Base-by-base conservation (phyloP, 2,888 invertebrate species). In the Lepidonotus clava region DNA sequence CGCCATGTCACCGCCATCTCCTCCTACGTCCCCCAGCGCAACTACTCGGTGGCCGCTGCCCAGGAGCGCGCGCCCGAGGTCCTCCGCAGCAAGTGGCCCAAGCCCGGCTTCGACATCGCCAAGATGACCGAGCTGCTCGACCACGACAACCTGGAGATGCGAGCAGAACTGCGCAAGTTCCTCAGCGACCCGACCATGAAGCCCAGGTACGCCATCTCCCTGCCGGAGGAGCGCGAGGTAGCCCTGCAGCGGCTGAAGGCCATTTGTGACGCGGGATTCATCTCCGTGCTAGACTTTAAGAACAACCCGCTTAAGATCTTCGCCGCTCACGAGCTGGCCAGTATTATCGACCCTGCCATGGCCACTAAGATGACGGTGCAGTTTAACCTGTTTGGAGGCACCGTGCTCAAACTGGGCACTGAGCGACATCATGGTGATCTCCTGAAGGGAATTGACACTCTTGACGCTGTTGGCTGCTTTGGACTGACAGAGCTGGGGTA, bases 321-420 rank as follows among this genome's bases (percentile, higher is more conserved):
- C 85, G 90, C 90, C 24, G 86, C 89, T 41, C 90, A 90, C 61
- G 90, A 90, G 80, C 85, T 90, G n/a, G 88, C 89, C 11, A 86
- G 87, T 2, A 88, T 90, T 34, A 88, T 89, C 18, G 89, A 89
- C 53, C 89, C 90, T 21, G 87, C 90, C 14, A 90, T 89, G 88
- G 84, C 89, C 11, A 89, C 89, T 24, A 90, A 90, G 71, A 88
- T 90, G 89, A 90, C 90, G 18, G 90, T 90, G 11, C 90, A 90
- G 89, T 91, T 93, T 86, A 91, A 93, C 89, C 90, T 94, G 38
- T 94, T 94, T 87, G 91, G 91, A 38, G 92, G 92, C 28, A 93
- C 94, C 6, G 90, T 94, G 0, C 89, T 91, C 34, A 92, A 93
- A 67, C 90, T 93, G 88, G 94, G 94, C 41, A 94, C 94, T 1